Evolutionary conservation across 1,140 invertebrate species (phyloP).

Genomic region (Drosophila kohkoa): DNA sequence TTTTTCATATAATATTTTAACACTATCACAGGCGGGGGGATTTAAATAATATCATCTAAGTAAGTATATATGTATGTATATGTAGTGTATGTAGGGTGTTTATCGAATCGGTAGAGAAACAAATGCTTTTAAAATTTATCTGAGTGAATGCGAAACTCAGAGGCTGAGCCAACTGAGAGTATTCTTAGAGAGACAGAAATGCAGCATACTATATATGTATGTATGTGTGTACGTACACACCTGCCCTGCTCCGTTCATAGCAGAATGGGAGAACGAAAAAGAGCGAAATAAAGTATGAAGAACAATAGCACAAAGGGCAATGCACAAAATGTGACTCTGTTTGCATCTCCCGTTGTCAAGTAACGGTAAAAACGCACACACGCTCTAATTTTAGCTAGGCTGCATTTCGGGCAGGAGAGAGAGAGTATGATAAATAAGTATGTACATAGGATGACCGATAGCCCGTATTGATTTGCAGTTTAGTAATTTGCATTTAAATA

Average conservation of each 20-base stretch:
- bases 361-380: no score
- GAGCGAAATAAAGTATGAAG: no score
- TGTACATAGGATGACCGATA: constrained; percentile 17
- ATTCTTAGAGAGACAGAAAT: no score
- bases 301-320: no score
- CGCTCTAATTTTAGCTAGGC: no score
- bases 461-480: constrained; percentile 20
- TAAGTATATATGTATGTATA: constrained; percentile 12
- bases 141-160: background rate
- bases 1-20: constrained; percentile 49
- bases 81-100: constrained; percentile 5
- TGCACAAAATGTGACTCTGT: no score
- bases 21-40: constrained; percentile 76
- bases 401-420: no score
- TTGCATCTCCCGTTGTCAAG: no score
- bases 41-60: constrained; percentile 35
- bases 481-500: constrained; percentile 17
- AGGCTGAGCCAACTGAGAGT: background rate
- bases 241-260: no score
- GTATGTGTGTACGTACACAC: background rate
- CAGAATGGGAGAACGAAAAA: no score
- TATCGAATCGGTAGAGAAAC: constrained; percentile 10
- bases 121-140: background rate
- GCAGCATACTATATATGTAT: constrained; percentile 8
- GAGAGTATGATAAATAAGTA: background rate